A percentile compares a stretch with the other conserved stretches of the same genome.
Conservation (phyloP, 2,888 invertebrate species). For the Machimus atricapillus region DNA sequence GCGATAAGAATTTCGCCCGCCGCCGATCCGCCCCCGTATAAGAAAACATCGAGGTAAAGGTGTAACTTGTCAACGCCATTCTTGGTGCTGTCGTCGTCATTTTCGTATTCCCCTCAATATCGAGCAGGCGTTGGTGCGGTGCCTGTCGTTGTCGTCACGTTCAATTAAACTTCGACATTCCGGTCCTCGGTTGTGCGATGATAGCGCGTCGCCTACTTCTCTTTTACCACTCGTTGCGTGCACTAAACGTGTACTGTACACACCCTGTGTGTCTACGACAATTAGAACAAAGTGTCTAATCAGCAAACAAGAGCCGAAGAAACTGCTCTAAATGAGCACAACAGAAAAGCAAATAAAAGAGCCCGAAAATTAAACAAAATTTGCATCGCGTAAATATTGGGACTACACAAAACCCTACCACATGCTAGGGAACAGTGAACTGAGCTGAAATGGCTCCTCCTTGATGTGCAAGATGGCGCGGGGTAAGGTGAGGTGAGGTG, state of each 20-base stretch:
- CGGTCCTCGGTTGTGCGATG: neutral
- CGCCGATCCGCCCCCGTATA: neutral
- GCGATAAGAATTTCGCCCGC: neutral
- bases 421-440: neutral
- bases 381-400: slow-evolving; percentile 28
- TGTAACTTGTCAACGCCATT: neutral
- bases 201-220: neutral
- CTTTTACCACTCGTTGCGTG: neutral
- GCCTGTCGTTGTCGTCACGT: neutral
- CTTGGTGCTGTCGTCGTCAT: neutral
- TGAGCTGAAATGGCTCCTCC: neutral
- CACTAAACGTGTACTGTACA: neutral
- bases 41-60: neutral
- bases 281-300: slow-evolving; percentile 34
- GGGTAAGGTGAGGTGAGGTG: neutral
- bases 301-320: slow-evolving; percentile 25
- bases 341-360: neutral
- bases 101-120: neutral
- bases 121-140: neutral
- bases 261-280: slow-evolving; percentile 4
- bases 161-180: neutral
- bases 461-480: neutral
- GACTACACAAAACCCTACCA: slow-evolving; percentile 4
- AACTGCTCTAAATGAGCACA: slow-evolving; percentile 22
- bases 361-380: slow-evolving; percentile 34